A percentile compares a stretch with the other conserved stretches of the same genome.
phyloP scores from a whole-genome alignment of 2,113 vertebrate species.

The Megalops atlanticus region DNA sequence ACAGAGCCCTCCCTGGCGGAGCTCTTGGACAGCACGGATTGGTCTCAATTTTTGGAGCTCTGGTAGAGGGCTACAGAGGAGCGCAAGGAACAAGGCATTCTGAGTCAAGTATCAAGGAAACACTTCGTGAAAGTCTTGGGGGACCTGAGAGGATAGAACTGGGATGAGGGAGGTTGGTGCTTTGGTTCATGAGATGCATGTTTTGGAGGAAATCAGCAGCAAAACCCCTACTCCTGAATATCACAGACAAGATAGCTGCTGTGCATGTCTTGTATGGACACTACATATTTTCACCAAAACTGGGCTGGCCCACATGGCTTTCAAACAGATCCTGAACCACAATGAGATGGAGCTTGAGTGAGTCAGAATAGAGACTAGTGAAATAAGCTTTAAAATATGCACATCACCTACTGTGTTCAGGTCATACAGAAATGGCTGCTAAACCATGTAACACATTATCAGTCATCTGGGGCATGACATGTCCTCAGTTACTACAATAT shows the following conservation, averaged over 20 bases:
- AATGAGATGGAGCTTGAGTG: neutral
- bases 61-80: slow-evolving; percentile 16
- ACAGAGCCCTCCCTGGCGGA: slow-evolving; percentile 47
- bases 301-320: neutral
- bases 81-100: neutral
- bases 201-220: too few species aligned
- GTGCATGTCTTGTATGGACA: neutral
- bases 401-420: neutral
- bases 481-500: too few species aligned
- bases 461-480: too few species aligned
- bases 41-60: slow-evolving; percentile 44
- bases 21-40: slow-evolving; percentile 53
- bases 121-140: too few species aligned
- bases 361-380: neutral
- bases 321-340: neutral
- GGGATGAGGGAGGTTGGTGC: too few species aligned
- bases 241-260: neutral
- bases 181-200: too few species aligned
- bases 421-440: too few species aligned
- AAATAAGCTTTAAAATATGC: neutral
- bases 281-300: neutral
- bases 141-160: too few species aligned
- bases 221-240: too few species aligned
- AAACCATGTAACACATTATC: too few species aligned
- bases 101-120: neutral